Percentiles rank a stretch among this genome's conserved stretches.
Conservation (phyloP, 1,140 invertebrate genomes). For the Phymorhynchus buccinoides region DNA sequence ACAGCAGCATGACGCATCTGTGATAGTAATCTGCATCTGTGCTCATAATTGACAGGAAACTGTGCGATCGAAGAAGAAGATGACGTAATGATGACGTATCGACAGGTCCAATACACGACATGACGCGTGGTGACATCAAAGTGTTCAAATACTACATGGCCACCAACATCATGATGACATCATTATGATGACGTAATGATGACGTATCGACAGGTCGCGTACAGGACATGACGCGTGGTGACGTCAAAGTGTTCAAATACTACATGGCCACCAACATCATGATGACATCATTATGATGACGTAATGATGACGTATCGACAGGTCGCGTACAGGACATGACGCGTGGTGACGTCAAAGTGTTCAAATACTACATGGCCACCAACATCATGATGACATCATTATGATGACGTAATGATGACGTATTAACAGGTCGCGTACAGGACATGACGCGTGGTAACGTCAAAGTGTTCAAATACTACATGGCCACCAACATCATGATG, state of each 20-base stretch:
- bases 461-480: slow-evolving; percentile 54
- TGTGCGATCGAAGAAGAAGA: too few species aligned
- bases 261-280: too few species aligned
- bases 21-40: too few species aligned
- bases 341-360: slow-evolving; percentile 43
- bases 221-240: slow-evolving; percentile 20
- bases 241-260: slow-evolving; percentile 54
- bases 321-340: slow-evolving; percentile 34
- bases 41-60: too few species aligned
- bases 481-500: slow-evolving; percentile 41
- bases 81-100: too few species aligned
- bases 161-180: too few species aligned
- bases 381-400: too few species aligned
- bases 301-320: slow-evolving; percentile 35
- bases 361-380: slow-evolving; percentile 54
- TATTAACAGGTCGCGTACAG: slow-evolving; percentile 39
- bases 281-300: too few species aligned
- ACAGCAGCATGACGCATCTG: too few species aligned
- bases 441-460: slow-evolving; percentile 36
- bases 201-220: slow-evolving; percentile 36
- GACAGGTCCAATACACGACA: neutral
- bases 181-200: too few species aligned
- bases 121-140: slow-evolving; percentile 41
- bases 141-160: slow-evolving; percentile 54
- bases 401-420: too few species aligned